These are phyloP conservation scores for Suncus etruscus DNA, from an alignment of 2,113 vertebrate genomes.

Conservation along the genomic window DNA sequence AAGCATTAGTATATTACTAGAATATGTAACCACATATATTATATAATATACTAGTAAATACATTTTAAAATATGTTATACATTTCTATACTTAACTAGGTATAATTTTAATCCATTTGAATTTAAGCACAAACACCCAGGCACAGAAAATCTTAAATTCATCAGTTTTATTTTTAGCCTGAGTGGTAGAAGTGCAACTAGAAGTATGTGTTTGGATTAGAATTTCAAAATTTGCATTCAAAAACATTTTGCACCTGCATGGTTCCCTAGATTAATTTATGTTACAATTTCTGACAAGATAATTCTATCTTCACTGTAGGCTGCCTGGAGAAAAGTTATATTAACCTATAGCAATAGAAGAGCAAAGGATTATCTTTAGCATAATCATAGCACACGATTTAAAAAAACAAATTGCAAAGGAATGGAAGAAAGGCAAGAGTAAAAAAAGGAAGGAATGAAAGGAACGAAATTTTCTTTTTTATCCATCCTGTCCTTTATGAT, in stretches of 20 bases:
- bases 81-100: constrained; percentile 55
- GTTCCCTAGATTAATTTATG: constrained; percentile 71
- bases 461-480: too few species aligned
- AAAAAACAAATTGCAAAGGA: not conserved
- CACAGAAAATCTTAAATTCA: not conserved
- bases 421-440: not conserved
- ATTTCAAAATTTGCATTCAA: constrained; percentile 66
- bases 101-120: constrained; percentile 15
- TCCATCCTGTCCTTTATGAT: too few species aligned
- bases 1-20: constrained; percentile 28
- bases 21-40: too few species aligned
- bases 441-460: too few species aligned
- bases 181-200: not conserved
- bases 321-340: not conserved
- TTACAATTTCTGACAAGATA: constrained; percentile 71
- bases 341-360: not conserved
- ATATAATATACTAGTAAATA: too few species aligned
- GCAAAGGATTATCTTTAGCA: not conserved
- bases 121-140: constrained; percentile 15
- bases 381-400: not conserved
- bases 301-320: constrained; percentile 54
- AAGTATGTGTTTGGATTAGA: constrained; percentile 65
- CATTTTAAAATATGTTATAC: not conserved
- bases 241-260: constrained; percentile 69
- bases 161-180: constrained; percentile 70